A percentile compares a stretch with the other conserved stretches of the same genome.
phyloP scores from a whole-genome alignment of 2,888 invertebrate species.

The Pyralis farinalis region DNA sequence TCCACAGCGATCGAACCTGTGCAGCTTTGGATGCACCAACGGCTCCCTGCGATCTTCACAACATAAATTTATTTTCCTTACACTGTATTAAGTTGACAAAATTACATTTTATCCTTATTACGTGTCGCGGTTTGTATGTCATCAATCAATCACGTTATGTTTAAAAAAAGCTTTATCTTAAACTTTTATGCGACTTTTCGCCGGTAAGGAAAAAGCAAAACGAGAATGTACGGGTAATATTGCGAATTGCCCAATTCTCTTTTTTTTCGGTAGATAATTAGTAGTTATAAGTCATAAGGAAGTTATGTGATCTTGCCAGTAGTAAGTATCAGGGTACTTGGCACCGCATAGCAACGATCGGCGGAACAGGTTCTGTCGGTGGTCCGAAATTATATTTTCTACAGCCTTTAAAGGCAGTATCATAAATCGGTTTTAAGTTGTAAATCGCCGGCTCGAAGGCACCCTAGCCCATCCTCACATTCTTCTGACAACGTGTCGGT shows the following conservation, averaged over 20 bases:
- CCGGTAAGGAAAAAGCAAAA: background rate
- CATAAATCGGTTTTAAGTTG: background rate
- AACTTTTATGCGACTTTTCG: too few relatives aligned
- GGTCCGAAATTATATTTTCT: constrained; percentile 4
- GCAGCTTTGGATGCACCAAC: too few relatives aligned
- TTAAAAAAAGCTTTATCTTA: too few relatives aligned
- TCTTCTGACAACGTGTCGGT: background rate
- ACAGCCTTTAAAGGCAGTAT: background rate
- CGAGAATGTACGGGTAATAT: too few relatives aligned
- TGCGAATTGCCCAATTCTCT: background rate
- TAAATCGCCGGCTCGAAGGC: background rate
- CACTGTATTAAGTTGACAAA: too few relatives aligned
- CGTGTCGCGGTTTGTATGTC: too few relatives aligned
- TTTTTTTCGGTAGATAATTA: background rate
- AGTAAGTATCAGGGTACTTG: background rate
- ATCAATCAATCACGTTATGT: too few relatives aligned
- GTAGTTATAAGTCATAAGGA: background rate
- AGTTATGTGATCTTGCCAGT: background rate
- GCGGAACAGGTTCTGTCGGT: constrained; percentile 4
- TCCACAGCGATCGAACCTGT: too few relatives aligned
- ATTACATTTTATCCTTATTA: too few relatives aligned
- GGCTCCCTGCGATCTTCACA: too few relatives aligned
- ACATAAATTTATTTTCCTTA: too few relatives aligned
- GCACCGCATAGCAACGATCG: background rate
- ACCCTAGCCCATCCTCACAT: constrained; percentile 2